Base-by-base conservation (phyloP, 1,140 invertebrate species). In the Pogonus chalceus region DNA sequence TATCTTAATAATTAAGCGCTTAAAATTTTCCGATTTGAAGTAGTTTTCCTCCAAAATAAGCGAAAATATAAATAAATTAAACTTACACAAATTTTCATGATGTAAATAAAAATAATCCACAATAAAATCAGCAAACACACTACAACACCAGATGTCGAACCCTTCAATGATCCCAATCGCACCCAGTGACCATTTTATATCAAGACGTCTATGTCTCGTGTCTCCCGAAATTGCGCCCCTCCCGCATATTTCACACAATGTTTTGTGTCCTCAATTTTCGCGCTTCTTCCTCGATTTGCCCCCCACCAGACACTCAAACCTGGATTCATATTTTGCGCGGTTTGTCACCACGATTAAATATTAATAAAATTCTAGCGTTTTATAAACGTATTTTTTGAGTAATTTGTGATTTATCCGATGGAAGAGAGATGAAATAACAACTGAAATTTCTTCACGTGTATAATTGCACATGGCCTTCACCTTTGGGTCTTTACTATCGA, bases 361-460 rank as follows among this genome's bases (percentile, higher is more conserved):
- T n/a, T n/a, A n/a, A n/a, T n/a, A n/a, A n/a, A n/a, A n/a, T n/a
- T n/a, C n/a, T n/a, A n/a, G n/a, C n/a, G n/a, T n/a, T n/a, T n/a
- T n/a, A n/a, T n/a, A n/a, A n/a, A n/a, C n/a, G n/a, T n/a, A n/a
- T n/a, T n/a, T n/a, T n/a, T n/a, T n/a, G n/a, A n/a, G n/a, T n/a
- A n/a, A n/a, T n/a, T 4, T 31, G 26, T 31, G 9, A 10, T 16
- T 43, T 43, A 4, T 43, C 18, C 37, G 18, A 4, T 31, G 14
- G 14, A 31, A 43, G 37, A 9, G 18, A 16, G 9, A 43, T 43
- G 9, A 10, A 14, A 10, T 18, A 43, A 43, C 37, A 10, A 7
- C 26, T 31, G 9, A 12, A 43, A 43, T 43, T 43, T 43, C 37
- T 43, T 43, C 37, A 43, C n/a, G n/a, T 43, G 37, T 43, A 18